Conservation (phyloP, 2,888 invertebrate species). For the Pollenia amentaria region DNA sequence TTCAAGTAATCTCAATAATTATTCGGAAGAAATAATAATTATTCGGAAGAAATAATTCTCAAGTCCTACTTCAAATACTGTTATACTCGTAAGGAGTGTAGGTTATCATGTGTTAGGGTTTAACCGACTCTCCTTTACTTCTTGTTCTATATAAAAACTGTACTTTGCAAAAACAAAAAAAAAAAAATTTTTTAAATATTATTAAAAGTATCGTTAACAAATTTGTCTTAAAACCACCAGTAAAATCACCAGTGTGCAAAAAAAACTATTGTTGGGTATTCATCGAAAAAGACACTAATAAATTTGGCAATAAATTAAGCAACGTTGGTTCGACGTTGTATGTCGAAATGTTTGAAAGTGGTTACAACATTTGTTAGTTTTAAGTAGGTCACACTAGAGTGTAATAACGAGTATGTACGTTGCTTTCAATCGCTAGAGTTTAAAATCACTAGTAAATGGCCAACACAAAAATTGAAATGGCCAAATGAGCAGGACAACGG, state of each 20-base stretch:
- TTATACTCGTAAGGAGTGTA: too few species aligned
- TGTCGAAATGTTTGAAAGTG: constrained; percentile 20
- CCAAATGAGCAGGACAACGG: constrained; percentile 7
- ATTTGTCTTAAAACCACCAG: background rate
- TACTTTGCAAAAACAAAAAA: too few species aligned
- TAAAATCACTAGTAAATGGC: constrained; percentile 23
- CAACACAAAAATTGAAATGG: constrained; percentile 10
- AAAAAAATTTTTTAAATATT: background rate
- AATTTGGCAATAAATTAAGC: constrained; percentile 51
- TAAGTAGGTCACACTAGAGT: constrained; percentile 46
- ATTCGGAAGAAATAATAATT: too few species aligned
- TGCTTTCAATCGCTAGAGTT: constrained; percentile 20
- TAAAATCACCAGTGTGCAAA: background rate
- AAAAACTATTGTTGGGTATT: constrained; percentile 27
- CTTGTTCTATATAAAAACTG: too few species aligned
- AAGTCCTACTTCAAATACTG: too few species aligned
- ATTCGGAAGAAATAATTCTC: too few species aligned
- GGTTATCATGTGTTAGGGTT: too few species aligned
- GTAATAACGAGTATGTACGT: constrained; percentile 17
- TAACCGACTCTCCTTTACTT: too few species aligned
- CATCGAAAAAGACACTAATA: constrained; percentile 32
- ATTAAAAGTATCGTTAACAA: background rate
- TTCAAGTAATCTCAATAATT: too few species aligned
- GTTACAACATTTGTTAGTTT: constrained; percentile 51
- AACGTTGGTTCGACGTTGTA: background rate